A percentile compares a stretch with the other conserved stretches of the same genome.
phyloP scores from a whole-genome alignment of 2,797 vertebrate species.

The Sebastes taczanowskii region DNA sequence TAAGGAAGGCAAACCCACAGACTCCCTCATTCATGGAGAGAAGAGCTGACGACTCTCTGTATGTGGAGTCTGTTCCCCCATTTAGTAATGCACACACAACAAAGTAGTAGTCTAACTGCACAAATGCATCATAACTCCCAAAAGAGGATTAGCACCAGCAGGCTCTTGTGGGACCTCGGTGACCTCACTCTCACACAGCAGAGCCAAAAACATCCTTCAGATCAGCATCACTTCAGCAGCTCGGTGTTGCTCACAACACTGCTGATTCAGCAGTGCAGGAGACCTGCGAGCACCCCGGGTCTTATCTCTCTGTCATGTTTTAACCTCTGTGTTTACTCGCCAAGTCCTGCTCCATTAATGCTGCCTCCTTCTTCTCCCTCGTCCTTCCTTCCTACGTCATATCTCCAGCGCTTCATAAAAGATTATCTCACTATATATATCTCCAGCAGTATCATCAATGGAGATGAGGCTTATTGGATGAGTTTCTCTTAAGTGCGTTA shows the following conservation, averaged over 20 bases:
- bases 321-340: conserved; percentile 31
- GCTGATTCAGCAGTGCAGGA: conserved; percentile 54
- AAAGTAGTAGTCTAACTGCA: conserved; percentile 67
- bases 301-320: conserved; percentile 25
- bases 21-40: conserved; percentile 8
- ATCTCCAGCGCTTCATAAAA: conserved; percentile 71
- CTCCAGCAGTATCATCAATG: conserved; percentile 72
- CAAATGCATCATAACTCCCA: conserved; percentile 78
- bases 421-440: conserved; percentile 79
- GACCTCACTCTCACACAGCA: conserved; percentile 71
- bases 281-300: not conserved
- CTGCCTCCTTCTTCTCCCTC: conserved; percentile 31
- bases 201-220: conserved; percentile 63
- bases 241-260: conserved; percentile 13
- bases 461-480: conserved; percentile 73
- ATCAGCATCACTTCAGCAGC: conserved; percentile 48
- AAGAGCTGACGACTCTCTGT: not conserved
- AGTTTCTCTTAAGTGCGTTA: conserved; percentile 42
- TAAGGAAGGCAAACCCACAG: not conserved
- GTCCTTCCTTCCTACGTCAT: conserved; percentile 63
- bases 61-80: not conserved
- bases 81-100: conserved; percentile 43
- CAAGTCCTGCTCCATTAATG: conserved; percentile 19
- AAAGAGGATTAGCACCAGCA: conserved; percentile 80
- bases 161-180: conserved; percentile 69